Base-by-base conservation (phyloP, 2,797 vertebrate species). In the Danio choprae region DNA sequence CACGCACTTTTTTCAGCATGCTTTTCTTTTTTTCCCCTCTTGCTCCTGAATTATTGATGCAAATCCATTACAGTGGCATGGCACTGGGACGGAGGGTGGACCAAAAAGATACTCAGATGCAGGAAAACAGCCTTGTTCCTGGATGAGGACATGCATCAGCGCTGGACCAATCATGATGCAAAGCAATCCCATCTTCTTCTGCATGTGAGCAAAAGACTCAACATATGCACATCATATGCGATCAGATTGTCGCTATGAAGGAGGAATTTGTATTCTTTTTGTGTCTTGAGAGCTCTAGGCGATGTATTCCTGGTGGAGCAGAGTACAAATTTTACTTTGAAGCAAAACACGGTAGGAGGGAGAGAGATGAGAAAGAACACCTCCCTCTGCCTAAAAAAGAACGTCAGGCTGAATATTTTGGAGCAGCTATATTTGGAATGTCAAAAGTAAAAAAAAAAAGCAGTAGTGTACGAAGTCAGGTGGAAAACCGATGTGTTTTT, bases 1-100 rank as follows among this genome's bases (percentile, higher is more conserved):
- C 77, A 44, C 13, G 5, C 9, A 15, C 62, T 73, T 41, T 29
- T 55, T 60, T 74, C 69, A 58, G 41, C 29, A 20, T 9, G 18
- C 9, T 16, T 53, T 73, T 55, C 6, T 12, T 53, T 73, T 55
- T 55, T 53, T 29, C 36, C 69, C 40, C 44, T 59, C 43, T 40
- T 20, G 12, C 10, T 44, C 41, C 68, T 86, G 73, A 84, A 87
- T 87, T 86, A 86, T 84, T 87, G 70, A 87, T 85, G 75, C 59
- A 72, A 74, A 76, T 74, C 80, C 85, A 84, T 85, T 86, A 81
- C 50, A 69, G 65, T 64, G 50, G 29, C 71, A 81, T 44, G 77
- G 76, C 55, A 71, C 74, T 43, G 74, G 74, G 76, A 84, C 48
- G 20, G 40, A 40, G 65, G n/a, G 29, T 18, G 50, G 81, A 53